Evolutionary conservation across 2,113 vertebrate genomes (phyloP), one percentile per base, ranked within the genome.

Genomic region (Xiphias gladius): DNA sequence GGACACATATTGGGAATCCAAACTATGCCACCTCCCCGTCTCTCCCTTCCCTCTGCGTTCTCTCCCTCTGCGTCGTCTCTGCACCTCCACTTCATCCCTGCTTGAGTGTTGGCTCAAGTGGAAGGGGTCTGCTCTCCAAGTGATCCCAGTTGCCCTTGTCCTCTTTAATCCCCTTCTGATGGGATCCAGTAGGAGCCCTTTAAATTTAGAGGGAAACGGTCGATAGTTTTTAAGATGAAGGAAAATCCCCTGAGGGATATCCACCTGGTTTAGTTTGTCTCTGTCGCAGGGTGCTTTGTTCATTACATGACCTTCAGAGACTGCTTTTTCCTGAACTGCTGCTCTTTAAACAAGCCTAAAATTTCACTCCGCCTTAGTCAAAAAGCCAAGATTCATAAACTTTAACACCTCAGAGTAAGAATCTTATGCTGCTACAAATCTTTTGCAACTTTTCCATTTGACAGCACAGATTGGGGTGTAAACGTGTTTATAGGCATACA

Each of bases 1-100:
- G 90, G 94, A 95, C 93, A 91, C 95, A 93, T 91, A 93, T 93
- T 92, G 95, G 91, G 92, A 94, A 93, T 91, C 90, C 89, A 87
- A 89, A 94, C 88, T 88, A 91, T 83, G 88, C 90, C 91, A 87
- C 90, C 93, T 90, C 88, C 90, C 85, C n/a, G 71, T 82, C 86
- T 89, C 86, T 89, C 86, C 87, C 74, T 88, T 90, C 87, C 89
- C 88, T 86, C 92, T 89, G 87, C 7, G 68, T 86, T 80, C 84
- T 75, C 84, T 84, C 91, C 85, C 85, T 85, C 86, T 89, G 85
- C 82, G 88, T 83, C 35, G 85, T 87, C 91, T 82, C 92, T 89
- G 84, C 79, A 69, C 90, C 86, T 89, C 89, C 90, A 84, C 87
- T 83, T 87, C 89, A 92, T 88, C 90, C 86, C 91, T 83, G 88